Conservation (phyloP, 1,140 invertebrate species). For the Caerostris extrusa region DNA sequence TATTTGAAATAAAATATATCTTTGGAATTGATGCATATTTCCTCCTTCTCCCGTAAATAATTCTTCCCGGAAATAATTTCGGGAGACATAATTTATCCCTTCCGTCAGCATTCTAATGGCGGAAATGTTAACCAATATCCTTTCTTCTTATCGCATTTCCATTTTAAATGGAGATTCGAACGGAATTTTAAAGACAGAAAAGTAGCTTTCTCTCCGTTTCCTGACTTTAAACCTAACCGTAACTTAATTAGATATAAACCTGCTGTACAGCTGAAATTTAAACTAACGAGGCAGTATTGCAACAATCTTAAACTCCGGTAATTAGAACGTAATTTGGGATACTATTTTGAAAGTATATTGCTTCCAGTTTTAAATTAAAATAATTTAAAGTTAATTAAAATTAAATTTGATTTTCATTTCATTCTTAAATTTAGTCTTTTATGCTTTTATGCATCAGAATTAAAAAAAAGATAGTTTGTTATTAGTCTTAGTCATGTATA, state of each 20-base stretch:
- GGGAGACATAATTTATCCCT: not conserved
- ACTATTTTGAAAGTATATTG: too few relatives aligned
- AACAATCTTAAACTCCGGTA: too few relatives aligned
- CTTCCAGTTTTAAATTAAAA: too few relatives aligned
- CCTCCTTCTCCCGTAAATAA: conserved; percentile 28
- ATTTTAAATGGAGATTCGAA: conserved; percentile 5
- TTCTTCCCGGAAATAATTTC: conserved; percentile 45
- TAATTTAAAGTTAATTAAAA: too few relatives aligned
- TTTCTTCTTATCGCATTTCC: conserved; percentile 20
- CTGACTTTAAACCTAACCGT: not conserved
- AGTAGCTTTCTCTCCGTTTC: not conserved
- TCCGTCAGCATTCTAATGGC: not conserved
- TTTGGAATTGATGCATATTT: too few relatives aligned
- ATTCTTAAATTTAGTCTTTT: too few relatives aligned
- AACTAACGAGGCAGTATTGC: not conserved
- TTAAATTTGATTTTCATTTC: too few relatives aligned
- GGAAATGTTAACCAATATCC: conserved; percentile 43
- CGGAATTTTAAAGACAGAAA: not conserved
- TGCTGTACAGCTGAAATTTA: not conserved
- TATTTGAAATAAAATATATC: not conserved
- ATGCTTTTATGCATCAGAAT: too few relatives aligned
- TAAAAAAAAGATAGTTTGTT: too few relatives aligned
- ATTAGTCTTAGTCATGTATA: too few relatives aligned
- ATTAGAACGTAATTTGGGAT: too few relatives aligned
- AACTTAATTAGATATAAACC: not conserved